Base-by-base conservation (phyloP, 2,888 invertebrate species). In the Panopea generosa region DNA sequence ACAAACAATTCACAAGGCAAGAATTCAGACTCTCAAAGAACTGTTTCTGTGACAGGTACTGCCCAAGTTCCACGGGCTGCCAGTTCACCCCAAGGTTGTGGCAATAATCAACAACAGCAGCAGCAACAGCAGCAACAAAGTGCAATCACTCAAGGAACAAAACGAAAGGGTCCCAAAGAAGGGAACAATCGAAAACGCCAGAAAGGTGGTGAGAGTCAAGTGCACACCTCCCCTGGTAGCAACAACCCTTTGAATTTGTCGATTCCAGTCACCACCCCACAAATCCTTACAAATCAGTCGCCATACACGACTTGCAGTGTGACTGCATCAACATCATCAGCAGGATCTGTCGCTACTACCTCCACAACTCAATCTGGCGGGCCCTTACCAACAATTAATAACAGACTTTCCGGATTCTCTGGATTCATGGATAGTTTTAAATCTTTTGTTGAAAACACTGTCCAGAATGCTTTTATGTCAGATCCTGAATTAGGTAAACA, bases 311-410 rank as follows among this genome's bases (percentile, higher is more conserved):
- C 87, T 26, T 85, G 76, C 68, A 83, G 77, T 49, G 79, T 65
- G 55, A 73, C 68, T 27, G 67, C 76, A 38, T 53, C 81, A 55
- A 69, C 74, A 49, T 62, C 80, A 55, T 70, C 68, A 52, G 66
- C 77, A 71, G 68, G 65, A 18, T n/a, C n/a, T 49, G 68, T 87
- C 92, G 66, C 89, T 90, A 60, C 90, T 92, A 38, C 71, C 24
- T 45, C 68, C 4, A 29, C 43, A 24, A 45, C 94, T 94, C 2
- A 93, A 94, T 72, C 91, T 94, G 61, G 94, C 94, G 56, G 68
- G 38, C 80, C 79, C 49, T 53, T 66, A 20, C 77, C 77, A 45
- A 65, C 82, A 29, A 52, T 75, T 20, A 71, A 68, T 29, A 75
- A 75, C 29, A 61, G 77, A 47, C 49, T 77, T 3, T 63, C 68